phyloP scores from a whole-genome alignment of 2,888 invertebrate genomes.

The Dorcus parallelipipedus region DNA sequence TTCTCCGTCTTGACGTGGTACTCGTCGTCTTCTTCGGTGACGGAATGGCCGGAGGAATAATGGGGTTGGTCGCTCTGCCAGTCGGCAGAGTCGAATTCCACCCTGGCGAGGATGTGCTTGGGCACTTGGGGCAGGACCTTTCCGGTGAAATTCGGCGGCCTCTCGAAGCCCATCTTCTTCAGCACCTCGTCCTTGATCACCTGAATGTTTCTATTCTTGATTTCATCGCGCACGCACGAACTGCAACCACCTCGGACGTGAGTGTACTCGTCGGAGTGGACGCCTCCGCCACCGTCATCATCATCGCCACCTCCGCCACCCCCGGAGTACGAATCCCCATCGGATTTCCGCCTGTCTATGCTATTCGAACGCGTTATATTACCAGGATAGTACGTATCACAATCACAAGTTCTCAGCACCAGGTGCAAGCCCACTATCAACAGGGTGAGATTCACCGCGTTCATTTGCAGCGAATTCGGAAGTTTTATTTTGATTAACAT shows the following conservation, averaged over 20 bases:
- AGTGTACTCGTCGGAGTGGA: constrained; percentile 4
- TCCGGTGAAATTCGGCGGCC: constrained; percentile 58
- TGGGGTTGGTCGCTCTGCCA: constrained; percentile 49
- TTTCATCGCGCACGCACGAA: constrained; percentile 56
- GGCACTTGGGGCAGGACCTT: constrained; percentile 56
- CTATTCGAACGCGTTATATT: constrained; percentile 2
- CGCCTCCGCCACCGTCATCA: constrained; percentile 6
- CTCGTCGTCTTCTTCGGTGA: constrained; percentile 62
- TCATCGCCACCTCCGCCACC: not conserved
- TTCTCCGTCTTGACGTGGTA: constrained; percentile 66
- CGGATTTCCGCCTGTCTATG: constrained; percentile 5
- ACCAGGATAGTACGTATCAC: constrained; percentile 1
- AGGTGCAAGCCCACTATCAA: constrained; percentile 3
- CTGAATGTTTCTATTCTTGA: constrained; percentile 55
- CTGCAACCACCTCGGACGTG: constrained; percentile 49
- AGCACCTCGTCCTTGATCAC: constrained; percentile 60
- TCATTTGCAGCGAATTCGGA: too few species aligned
- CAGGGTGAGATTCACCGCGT: too few species aligned
- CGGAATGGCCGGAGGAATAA: constrained; percentile 46
- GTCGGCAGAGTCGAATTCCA: constrained; percentile 39
- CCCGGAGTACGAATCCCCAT: constrained; percentile 1
- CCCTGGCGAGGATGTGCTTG: constrained; percentile 42
- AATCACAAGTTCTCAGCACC: constrained; percentile 2
- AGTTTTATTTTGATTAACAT: too few species aligned
- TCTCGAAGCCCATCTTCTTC: constrained; percentile 56